Base-by-base conservation (phyloP, 2,888 invertebrate species). In the Scaptomyza cyrtandrae region DNA sequence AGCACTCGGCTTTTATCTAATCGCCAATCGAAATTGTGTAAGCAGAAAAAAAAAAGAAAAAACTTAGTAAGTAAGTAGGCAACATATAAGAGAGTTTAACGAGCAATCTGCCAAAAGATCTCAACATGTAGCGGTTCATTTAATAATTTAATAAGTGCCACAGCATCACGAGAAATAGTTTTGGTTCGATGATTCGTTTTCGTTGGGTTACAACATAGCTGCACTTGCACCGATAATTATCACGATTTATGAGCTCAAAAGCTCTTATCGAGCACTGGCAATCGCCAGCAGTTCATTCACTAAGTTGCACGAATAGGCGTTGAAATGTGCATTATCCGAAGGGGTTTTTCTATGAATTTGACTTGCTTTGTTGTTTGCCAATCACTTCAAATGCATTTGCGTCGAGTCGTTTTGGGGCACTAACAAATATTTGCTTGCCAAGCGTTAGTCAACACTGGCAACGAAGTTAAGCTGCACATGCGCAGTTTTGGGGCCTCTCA, bases 131-230 rank as follows among this genome's bases (percentile, higher is more conserved):
- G 71, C 86, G 78, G 80, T 71, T 58, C 69, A 88, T 74, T 86
- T 84, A 84, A 88, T 88, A 88, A 86, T 88, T 86, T 86, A 84
- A 86, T 86, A 88, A 86, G 85, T 87, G 66, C 50, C 80, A 69
- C 85, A 79, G 55, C 68, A 63, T 71, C 85, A 86, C 77, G 85
- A 86, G 65, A 77, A 73, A 60, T 62, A 60, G 43, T 56, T 67
- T 52, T 52, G n/a, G 55, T 35, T 54, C 37, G 65, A 45, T 39
- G 27, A 50, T 55, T 75, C 59, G 71, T 58, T 64, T 46, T 56
- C 2, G 1, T 70, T 41, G 45, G 53, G n/a, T 27, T 37, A 56
- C 45, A 48, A 44, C 55, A 59, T 29, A 14, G 45, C 71, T 70
- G 57, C 69, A 68, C 65, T 75, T 71, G 72, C 76, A 31, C 33